Base-by-base conservation (phyloP, 2,797 vertebrate genomes). In the Lemur catta region DNA sequence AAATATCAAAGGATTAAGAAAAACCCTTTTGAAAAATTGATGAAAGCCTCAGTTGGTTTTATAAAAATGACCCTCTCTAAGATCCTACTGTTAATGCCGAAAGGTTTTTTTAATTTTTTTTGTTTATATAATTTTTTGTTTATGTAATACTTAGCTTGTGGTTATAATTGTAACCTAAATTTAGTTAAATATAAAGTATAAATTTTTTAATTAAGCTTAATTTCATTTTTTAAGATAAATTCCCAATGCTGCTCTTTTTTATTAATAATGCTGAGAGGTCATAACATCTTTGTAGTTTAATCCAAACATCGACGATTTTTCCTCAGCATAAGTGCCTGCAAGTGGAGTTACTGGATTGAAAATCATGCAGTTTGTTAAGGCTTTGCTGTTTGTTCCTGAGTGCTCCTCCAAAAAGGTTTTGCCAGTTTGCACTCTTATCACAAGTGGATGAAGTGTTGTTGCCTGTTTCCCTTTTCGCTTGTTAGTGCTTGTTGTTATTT, bases 111-210 rank as follows among this genome's bases (percentile, higher is more conserved):
- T 43, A 3, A 2, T 61, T 63, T 81, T 85, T 20, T 79, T 61
- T 41, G 41, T 57, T 57, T 2, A 8, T 57, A 24, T 22, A 57
- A 24, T 86, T 13, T 59, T 41, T 93, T 93, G 43, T 89, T 76
- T 33, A 63, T 63, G 61, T 95, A 43, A 84, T 78, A 84, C 43
- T 69, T 67, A 84, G 72, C 57, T 79, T 94, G 38, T 92, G 24
- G n/a, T 90, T 90, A 72, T 95, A 85, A 79, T 80, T 18, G 24
- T 93, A 91, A 72, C 43, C 20, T 94, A 78, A 91, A 67, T 87
- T 94, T 72, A 81, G 41, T 76, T 87, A 90, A 87, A 15, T 87
- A 26, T 46, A 28, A 67, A 67, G 18, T 87, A 61, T 86, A 94
- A 78, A 33, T 46, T 15, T 76, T 91, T 63, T 78, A 91, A 75